These are phyloP conservation scores for Ptychoptera contaminata DNA, from an alignment of 2,888 invertebrate species.

Conservation along the genomic window DNA sequence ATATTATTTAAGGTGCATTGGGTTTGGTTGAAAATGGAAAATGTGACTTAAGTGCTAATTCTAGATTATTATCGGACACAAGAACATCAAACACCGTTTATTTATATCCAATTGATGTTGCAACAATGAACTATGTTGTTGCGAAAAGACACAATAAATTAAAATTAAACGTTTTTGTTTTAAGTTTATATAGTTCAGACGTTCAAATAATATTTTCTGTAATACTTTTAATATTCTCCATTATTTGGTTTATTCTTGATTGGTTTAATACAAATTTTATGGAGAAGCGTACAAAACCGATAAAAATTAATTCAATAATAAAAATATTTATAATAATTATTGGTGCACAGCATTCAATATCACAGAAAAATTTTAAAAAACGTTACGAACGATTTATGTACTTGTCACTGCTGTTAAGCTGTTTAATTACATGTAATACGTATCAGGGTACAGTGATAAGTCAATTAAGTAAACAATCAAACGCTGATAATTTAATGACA, in stretches of 20 bases:
- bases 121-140: not conserved
- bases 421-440: not conserved
- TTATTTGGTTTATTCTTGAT: conserved; percentile 1
- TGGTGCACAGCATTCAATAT: not conserved
- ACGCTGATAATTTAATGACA: conserved; percentile 1
- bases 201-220: not conserved
- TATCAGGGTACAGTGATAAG: conserved; percentile 1
- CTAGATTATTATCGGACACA: not conserved
- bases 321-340: not conserved
- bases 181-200: not conserved
- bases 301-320: not conserved
- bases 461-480: not conserved
- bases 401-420: not conserved
- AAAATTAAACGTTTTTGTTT: conserved; percentile 3
- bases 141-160: not conserved
- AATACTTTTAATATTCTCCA: not conserved
- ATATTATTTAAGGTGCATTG: not conserved
- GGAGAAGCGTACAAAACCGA: not conserved
- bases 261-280: not conserved
- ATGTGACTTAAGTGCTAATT: conserved; percentile 1
- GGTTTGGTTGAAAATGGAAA: not conserved
- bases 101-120: not conserved
- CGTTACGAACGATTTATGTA: no score
- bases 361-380: not conserved
- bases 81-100: not conserved